phyloP scores from a whole-genome alignment of 1,140 invertebrate genomes.

The Cydia pomonella region DNA sequence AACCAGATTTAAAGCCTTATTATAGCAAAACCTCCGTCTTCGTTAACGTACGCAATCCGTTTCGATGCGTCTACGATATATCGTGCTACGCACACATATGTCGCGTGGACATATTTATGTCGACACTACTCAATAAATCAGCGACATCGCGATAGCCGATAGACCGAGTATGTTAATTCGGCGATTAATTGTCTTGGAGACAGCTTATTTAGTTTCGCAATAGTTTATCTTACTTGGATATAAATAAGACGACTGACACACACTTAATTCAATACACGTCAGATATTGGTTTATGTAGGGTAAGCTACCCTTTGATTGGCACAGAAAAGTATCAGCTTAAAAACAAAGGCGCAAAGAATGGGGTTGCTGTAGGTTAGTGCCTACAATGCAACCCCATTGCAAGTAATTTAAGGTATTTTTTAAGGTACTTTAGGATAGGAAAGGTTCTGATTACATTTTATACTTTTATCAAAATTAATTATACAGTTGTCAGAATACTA shows the following conservation, averaged over 20 bases:
- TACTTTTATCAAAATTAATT: too few species aligned
- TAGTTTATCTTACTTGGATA: constrained; percentile 11
- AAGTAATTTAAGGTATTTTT: too few species aligned
- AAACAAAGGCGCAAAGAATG: too few species aligned
- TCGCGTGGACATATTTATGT: constrained; percentile 4
- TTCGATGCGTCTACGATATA: neutral
- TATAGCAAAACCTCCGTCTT: neutral
- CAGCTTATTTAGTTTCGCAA: constrained; percentile 15
- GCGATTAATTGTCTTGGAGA: constrained; percentile 6
- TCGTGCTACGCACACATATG: neutral
- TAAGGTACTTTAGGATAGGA: too few species aligned
- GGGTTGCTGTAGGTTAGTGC: too few species aligned
- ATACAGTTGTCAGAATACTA: too few species aligned
- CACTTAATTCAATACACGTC: constrained; percentile 3
- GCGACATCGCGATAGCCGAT: constrained; percentile 9
- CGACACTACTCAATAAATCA: neutral
- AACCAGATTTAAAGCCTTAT: too few species aligned
- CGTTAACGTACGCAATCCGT: neutral
- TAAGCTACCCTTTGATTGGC: too few species aligned
- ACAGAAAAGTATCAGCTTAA: too few species aligned
- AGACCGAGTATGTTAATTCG: constrained; percentile 13
- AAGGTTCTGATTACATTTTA: too few species aligned
- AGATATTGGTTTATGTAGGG: neutral
- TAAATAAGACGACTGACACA: neutral
- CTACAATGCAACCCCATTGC: too few species aligned